Evolutionary conservation across 2,113 vertebrate genomes (phyloP).

Genomic region (Podocnemis expansa): DNA sequence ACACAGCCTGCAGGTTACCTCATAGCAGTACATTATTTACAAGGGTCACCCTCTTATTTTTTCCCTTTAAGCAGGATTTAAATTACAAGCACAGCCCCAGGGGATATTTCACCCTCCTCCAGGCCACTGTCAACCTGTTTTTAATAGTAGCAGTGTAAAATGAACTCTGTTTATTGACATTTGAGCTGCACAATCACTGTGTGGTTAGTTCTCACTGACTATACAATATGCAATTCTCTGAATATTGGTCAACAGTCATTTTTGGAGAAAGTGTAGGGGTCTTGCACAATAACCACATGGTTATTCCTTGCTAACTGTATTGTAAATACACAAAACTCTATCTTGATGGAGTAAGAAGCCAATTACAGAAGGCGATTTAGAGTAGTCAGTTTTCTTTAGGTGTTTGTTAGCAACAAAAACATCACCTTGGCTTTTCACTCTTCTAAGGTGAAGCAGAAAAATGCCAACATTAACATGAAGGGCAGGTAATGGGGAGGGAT

Average conservation of each 20-base stretch:
- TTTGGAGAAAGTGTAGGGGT: neutral
- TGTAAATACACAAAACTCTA: conserved; percentile 1
- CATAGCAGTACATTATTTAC: neutral
- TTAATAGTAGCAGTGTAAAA: neutral
- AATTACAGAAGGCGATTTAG: neutral
- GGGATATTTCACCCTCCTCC: neutral
- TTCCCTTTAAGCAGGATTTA: neutral
- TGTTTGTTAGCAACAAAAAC: conserved; percentile 11
- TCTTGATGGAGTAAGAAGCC: neutral
- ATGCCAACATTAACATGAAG: neutral
- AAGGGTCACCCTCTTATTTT: neutral
- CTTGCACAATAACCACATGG: conserved; percentile 6
- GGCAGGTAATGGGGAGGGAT: neutral
- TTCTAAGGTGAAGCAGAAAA: neutral
- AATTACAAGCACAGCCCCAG: neutral
- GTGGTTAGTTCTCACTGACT: conserved; percentile 14
- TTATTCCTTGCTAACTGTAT: conserved; percentile 38
- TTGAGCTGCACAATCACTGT: neutral
- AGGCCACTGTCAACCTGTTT: neutral
- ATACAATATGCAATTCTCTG: neutral
- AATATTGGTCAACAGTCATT: neutral
- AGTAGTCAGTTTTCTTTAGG: neutral
- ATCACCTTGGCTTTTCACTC: neutral
- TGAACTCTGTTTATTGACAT: neutral
- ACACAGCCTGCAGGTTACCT: neutral